These are phyloP conservation scores for Globicephala melas DNA, from an alignment of 2,113 vertebrate genomes.

Conservation along the genomic window DNA sequence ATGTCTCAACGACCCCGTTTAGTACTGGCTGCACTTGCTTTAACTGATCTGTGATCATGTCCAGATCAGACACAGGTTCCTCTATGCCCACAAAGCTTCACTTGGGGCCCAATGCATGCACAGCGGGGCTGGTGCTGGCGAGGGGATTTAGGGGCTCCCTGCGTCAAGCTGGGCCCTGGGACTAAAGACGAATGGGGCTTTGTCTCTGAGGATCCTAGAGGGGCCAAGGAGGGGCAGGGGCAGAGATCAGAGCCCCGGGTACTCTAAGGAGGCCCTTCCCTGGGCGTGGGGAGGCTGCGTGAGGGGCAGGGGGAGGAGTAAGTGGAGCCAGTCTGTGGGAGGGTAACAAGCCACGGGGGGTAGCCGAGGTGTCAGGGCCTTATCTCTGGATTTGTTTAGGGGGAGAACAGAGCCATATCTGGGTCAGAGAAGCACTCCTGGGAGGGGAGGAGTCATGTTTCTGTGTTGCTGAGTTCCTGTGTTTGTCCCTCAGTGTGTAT, in stretches of 20 bases:
- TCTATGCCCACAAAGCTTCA: neutral
- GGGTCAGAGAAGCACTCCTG: neutral
- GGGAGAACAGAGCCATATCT: neutral
- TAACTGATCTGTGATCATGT: neutral
- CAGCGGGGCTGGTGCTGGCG: no score
- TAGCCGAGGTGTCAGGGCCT: neutral
- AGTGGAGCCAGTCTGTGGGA: conserved; percentile 44
- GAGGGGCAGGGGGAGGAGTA: neutral
- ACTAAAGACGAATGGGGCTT: neutral
- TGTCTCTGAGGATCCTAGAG: neutral
- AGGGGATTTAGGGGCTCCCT: neutral
- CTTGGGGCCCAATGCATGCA: neutral
- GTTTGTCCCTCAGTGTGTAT: neutral
- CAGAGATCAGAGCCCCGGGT: neutral
- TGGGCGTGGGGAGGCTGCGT: neutral
- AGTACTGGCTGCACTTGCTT: neutral
- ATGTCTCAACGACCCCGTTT: neutral
- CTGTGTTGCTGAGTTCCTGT: neutral
- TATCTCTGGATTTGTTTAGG: conserved; percentile 49
- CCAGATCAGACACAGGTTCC: neutral
- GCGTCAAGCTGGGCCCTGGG: neutral
- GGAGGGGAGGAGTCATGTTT: neutral
- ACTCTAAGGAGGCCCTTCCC: neutral
- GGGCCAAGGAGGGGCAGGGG: no score
- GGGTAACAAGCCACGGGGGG: conserved; percentile 38